Conservation (phyloP, 2,888 invertebrate genomes). For the Eutolmus rufibarbis region DNA sequence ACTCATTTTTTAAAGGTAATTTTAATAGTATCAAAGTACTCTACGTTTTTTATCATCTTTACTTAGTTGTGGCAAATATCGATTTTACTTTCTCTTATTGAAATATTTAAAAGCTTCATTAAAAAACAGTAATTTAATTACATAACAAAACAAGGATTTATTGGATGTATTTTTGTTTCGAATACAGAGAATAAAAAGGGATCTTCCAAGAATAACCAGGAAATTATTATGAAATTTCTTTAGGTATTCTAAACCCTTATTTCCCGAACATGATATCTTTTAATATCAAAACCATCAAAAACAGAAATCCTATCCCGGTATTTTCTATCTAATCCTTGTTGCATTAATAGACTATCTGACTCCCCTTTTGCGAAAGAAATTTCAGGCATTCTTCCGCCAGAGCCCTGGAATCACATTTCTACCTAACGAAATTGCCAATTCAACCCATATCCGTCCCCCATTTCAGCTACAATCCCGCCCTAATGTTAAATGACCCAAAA, state of each 20-base stretch:
- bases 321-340: not conserved
- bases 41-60: not conserved
- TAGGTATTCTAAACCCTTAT: not conserved
- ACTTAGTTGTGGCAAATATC: no score
- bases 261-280: not conserved
- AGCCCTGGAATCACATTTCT: not conserved
- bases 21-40: not conserved
- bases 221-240: no score
- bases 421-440: not conserved
- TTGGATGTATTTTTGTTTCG: no score
- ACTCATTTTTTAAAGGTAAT: not conserved
- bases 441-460: not conserved
- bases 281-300: not conserved
- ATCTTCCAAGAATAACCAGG: no score
- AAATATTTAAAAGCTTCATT: no score
- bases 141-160: no score
- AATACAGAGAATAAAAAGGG: no score
- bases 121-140: no score
- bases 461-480: not conserved
- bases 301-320: not conserved
- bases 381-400: not conserved
- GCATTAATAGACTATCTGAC: not conserved
- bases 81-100: no score
- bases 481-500: not conserved
- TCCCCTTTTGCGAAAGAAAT: not conserved